These are phyloP conservation scores for Malurus leucopterus DNA, from an alignment of 2,797 vertebrate genomes.

Conservation along the genomic window DNA sequence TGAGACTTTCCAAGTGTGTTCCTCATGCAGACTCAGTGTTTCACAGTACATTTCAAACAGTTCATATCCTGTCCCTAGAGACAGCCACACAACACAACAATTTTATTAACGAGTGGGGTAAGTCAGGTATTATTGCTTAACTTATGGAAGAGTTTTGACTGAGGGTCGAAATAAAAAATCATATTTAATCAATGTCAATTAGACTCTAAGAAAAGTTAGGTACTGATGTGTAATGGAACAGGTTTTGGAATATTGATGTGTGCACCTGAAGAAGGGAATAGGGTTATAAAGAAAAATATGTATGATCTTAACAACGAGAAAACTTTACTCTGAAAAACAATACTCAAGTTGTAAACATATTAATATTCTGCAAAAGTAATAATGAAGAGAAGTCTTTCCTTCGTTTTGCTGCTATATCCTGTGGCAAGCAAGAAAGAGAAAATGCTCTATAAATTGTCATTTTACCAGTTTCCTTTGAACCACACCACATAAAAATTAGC, in stretches of 20 bases:
- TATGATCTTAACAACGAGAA: neutral
- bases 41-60: neutral
- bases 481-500: slow-evolving; percentile 28
- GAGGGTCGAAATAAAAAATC: neutral
- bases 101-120: neutral
- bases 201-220: neutral
- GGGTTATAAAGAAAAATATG: neutral
- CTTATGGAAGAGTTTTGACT: neutral
- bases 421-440: neutral
- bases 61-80: fast-evolving
- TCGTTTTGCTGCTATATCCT: slow-evolving; percentile 5
- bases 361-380: slow-evolving; percentile 37
- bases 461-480: slow-evolving; percentile 34
- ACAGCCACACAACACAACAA: neutral
- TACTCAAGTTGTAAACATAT: neutral
- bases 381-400: neutral
- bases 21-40: neutral
- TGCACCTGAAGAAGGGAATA: neutral
- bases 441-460: slow-evolving; percentile 32
- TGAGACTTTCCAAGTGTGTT: neutral
- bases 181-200: neutral
- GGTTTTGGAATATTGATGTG: neutral
- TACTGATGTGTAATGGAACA: neutral
- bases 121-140: neutral
- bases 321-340: neutral